Evolutionary conservation across 2,797 vertebrate genomes (phyloP).

Genomic region (Alcedo atthis): DNA sequence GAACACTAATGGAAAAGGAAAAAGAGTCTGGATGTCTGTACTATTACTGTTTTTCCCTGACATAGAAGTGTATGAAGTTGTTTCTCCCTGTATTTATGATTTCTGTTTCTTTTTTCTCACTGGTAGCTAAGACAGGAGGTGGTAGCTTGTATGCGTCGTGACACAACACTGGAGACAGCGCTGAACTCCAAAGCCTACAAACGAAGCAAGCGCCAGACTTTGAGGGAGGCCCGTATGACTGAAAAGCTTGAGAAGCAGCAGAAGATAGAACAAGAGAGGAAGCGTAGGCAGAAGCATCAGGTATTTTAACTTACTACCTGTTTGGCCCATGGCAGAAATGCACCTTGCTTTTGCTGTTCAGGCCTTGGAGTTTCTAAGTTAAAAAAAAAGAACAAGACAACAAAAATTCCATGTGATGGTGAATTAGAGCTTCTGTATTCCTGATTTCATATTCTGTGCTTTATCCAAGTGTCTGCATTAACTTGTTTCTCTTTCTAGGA

Average conservation of each 20-base stretch:
- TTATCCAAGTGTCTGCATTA: neutral
- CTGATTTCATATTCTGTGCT: neutral
- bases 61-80: neutral
- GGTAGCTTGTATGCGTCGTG: slow-evolving; percentile 95
- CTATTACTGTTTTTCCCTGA: neutral
- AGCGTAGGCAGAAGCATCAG: slow-evolving; percentile 97
- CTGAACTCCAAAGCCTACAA: slow-evolving; percentile 98
- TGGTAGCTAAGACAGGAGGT: slow-evolving; percentile 93
- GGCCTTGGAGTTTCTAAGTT: neutral
- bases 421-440: neutral
- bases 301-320: slow-evolving; percentile 57
- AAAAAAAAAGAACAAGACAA: neutral
- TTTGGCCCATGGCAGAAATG: neutral
- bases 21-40: neutral
- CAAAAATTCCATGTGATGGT: neutral
- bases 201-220: slow-evolving; percentile 94
- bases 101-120: neutral
- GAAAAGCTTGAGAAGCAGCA: slow-evolving; percentile 99
- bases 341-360: neutral
- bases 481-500: slow-evolving; percentile 81
- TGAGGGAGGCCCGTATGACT: slow-evolving; percentile 95
- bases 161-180: slow-evolving; percentile 95
- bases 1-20: neutral
- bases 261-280: slow-evolving; percentile 98
- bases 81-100: neutral